Evolutionary conservation across 2,113 vertebrate genomes (phyloP), one percentile per base, ranked within the genome.

Genomic region (Nothoprocta pentlandii): DNA sequence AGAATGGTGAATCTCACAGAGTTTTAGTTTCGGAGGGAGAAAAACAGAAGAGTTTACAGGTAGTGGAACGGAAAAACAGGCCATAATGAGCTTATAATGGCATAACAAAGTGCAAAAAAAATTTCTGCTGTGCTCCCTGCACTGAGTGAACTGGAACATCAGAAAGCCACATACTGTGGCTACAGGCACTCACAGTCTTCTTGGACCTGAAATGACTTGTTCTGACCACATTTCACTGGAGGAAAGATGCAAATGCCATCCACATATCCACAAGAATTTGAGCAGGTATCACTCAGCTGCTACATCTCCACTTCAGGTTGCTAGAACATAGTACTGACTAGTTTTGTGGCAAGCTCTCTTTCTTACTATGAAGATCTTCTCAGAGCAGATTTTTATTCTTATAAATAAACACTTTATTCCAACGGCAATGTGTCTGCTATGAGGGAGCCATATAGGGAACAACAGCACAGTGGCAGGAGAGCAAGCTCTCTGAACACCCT

Each of bases 241-340:
- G 16, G 25, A 78, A 78, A 59, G 32, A 77, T 34, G 61, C 15
- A 76, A 69, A 62, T 71, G 41, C 14, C 30, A 47, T 30, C 14
- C 34, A 36, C 21, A 15, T 19, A 64, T 20, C 39, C 34, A 3
- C 19, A 79, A 49, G 16, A 61, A 34, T 19, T 25, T 61, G 30
- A 75, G 15, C 44, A 90, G 25, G 61, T 21, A 34, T 16, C 39
- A 6, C 30, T 32, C 21, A 49, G n/a, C 25, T 75, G 32, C 28
- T 68, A 4, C 19, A 54, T 22, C 30, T 51, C 53, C 56, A 68
- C 19, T 4, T 1, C 0, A 30, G 53, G 16, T 1, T 80, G 13
- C n/a, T 22, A 70, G 41, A 56, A 61, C 34, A 26, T 9, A 58
- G 28, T 51, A 54, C 39, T 21, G 42, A 10, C 47, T 26, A 32